phyloP scores from a whole-genome alignment of 2,888 invertebrate species.

The Tetramorium bicarinatum region DNA sequence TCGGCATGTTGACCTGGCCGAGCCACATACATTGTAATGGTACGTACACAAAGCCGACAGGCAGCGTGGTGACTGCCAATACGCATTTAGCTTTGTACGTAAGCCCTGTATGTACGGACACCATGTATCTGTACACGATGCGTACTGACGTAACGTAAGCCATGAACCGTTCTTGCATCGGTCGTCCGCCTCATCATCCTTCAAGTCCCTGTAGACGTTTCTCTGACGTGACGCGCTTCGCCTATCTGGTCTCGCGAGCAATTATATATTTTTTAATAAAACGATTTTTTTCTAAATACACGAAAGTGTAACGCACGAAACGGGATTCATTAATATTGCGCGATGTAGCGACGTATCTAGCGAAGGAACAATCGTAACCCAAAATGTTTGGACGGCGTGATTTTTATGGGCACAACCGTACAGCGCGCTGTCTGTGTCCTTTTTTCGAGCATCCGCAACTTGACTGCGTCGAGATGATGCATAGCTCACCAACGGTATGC shows the following conservation, averaged over 20 bases:
- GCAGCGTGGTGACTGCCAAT: slow-evolving; percentile 63
- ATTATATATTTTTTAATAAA: not conserved
- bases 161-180: slow-evolving; percentile 30
- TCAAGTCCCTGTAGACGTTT: not conserved
- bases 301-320: not conserved
- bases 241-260: not conserved
- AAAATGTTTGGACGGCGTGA: slow-evolving; percentile 17
- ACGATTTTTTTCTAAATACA: not conserved
- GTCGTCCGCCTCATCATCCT: not conserved
- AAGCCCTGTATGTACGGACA: slow-evolving; percentile 46
- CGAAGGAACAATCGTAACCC: not conserved
- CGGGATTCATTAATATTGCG: not conserved
- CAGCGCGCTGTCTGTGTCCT: slow-evolving; percentile 1
- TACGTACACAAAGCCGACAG: slow-evolving; percentile 63
- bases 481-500: slow-evolving; percentile 65
- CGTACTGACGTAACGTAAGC: slow-evolving; percentile 23
- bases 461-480: slow-evolving; percentile 68
- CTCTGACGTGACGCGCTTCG: not conserved
- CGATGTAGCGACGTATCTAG: not conserved
- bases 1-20: slow-evolving; percentile 82
- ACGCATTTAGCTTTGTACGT: slow-evolving; percentile 65
- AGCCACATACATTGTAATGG: slow-evolving; percentile 74
- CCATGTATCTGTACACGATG: slow-evolving; percentile 14
- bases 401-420: slow-evolving; percentile 36
- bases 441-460: slow-evolving; percentile 62